Conservation (phyloP, 2,113 vertebrate genomes). For the Benthochromis sp. region DNA sequence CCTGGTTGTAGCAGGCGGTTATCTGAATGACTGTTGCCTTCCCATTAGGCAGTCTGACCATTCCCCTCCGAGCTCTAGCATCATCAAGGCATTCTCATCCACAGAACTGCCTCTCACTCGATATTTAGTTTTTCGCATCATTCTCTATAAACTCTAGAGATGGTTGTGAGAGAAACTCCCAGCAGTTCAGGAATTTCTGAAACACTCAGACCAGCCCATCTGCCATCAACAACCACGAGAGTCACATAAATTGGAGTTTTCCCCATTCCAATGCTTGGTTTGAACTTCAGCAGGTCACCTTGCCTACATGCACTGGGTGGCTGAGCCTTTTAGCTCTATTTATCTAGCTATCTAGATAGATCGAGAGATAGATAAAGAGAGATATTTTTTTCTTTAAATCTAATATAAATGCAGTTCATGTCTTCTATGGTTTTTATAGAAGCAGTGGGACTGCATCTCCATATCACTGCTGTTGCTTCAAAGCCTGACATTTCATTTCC, state of each 20-base stretch:
- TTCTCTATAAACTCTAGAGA: background rate
- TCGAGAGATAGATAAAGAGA: background rate
- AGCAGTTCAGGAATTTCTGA: background rate
- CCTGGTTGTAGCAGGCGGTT: background rate
- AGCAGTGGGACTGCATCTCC: background rate
- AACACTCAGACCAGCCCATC: background rate
- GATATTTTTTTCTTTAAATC: background rate
- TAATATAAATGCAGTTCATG: background rate
- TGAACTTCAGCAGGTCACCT: background rate
- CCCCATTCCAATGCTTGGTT: background rate
- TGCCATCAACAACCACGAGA: background rate
- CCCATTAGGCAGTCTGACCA: background rate
- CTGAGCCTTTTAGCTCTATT: background rate
- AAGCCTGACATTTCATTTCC: constrained; percentile 47
- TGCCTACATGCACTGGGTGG: background rate
- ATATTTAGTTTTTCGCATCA: background rate
- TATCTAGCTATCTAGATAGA: background rate
- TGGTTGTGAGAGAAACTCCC: background rate
- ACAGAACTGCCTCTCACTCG: background rate
- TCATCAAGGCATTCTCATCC: background rate
- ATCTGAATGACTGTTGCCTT: background rate
- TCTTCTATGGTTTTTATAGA: background rate
- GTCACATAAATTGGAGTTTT: background rate
- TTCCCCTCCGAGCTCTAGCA: background rate
- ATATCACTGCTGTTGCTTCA: background rate